Evolutionary conservation across 2,797 vertebrate genomes (phyloP).

Genomic region (Helarctos malayanus): DNA sequence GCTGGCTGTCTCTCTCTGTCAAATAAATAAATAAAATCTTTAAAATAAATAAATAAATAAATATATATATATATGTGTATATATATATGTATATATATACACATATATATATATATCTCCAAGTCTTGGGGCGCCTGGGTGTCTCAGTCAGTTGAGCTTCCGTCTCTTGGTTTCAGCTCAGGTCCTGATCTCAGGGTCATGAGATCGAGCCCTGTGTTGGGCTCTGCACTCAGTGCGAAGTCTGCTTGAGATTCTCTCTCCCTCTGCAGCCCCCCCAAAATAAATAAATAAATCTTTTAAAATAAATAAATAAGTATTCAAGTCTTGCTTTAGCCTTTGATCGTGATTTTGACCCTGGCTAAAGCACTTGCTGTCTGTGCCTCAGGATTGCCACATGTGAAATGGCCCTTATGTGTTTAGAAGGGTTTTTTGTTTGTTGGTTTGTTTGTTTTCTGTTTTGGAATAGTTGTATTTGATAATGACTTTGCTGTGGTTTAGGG

Average conservation of each 20-base stretch:
- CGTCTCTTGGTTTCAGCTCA: neutral
- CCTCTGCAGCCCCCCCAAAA: neutral
- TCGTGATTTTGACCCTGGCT: neutral
- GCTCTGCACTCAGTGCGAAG: neutral
- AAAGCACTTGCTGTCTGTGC: neutral
- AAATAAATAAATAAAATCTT: no score
- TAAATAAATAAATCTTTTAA: neutral
- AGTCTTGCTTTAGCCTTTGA: neutral
- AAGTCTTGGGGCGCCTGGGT: neutral
- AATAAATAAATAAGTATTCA: neutral
- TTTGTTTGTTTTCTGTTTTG: neutral
- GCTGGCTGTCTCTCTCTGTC: no score
- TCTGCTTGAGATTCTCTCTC: neutral
- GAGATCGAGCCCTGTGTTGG: neutral
- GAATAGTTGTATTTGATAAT: constrained; percentile 28
- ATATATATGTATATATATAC: no score
- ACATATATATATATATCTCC: no score
- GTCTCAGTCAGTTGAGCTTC: neutral
- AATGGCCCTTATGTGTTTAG: neutral
- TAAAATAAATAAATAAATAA: no score
- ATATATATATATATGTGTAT: no score
- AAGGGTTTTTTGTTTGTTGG: no score
- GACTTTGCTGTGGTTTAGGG: neutral
- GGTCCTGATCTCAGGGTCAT: neutral
- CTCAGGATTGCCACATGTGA: neutral